A percentile compares a stretch with the other conserved stretches of the same genome.
These are phyloP conservation scores for Apamea monoglypha DNA, from an alignment of 2,888 invertebrate genomes.

Conservation along the genomic window DNA sequence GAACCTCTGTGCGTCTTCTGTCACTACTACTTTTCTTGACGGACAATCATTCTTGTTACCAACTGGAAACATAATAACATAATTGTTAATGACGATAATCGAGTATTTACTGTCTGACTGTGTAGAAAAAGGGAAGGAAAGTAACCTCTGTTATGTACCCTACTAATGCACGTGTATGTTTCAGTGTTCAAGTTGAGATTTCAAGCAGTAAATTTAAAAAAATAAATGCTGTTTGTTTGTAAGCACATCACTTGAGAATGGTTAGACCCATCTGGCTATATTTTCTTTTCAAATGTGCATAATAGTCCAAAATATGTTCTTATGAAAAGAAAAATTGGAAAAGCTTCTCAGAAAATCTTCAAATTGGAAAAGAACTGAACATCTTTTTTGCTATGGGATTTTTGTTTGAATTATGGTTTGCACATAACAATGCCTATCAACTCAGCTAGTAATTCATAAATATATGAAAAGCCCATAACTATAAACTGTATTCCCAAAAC, in stretches of 20 bases:
- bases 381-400: not conserved
- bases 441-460: not conserved
- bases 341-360: not conserved
- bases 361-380: not conserved
- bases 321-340: not conserved
- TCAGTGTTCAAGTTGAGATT: not conserved
- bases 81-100: not conserved
- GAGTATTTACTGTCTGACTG: not conserved
- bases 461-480: not conserved
- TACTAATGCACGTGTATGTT: not conserved
- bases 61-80: slow-evolving; percentile 90
- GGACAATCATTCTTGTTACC: slow-evolving; percentile 99
- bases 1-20: slow-evolving; percentile 99
- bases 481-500: not conserved
- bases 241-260: not conserved
- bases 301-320: not conserved
- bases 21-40: slow-evolving; percentile 98
- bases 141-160: no score
- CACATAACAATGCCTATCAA: not conserved
- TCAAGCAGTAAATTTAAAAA: not conserved
- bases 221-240: not conserved
- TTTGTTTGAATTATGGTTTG: not conserved
- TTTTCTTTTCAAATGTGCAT: not conserved
- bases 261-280: not conserved
- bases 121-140: not conserved